Percentiles rank a stretch among this genome's conserved stretches.
Evolutionary conservation across 2,113 vertebrate species (phyloP).

Genomic region (Excalfactoria chinensis): DNA sequence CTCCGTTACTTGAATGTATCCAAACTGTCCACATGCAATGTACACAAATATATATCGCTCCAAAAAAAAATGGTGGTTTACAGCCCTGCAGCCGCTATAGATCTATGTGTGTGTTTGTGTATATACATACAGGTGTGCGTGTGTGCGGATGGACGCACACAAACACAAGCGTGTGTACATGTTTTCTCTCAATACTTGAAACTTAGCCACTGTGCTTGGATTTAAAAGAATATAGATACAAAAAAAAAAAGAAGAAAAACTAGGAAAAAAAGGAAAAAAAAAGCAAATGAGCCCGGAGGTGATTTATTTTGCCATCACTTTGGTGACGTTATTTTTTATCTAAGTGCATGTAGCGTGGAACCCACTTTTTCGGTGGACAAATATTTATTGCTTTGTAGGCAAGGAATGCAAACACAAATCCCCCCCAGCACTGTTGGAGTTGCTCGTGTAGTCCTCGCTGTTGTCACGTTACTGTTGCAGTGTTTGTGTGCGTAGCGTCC

Average conservation of each 20-base stretch:
- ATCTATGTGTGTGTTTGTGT: constrained; percentile 57
- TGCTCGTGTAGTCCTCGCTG: constrained; percentile 12
- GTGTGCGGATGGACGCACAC: not conserved
- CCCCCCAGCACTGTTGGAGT: not conserved
- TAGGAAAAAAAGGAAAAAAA: not conserved
- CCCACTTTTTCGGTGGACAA: constrained; percentile 47
- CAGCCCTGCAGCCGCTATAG: constrained; percentile 30
- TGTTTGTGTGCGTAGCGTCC: constrained; percentile 56
- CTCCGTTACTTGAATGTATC: constrained; percentile 67
- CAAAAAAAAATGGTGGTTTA: constrained; percentile 24
- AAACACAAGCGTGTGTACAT: constrained; percentile 54
- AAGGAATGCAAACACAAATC: constrained; percentile 8
- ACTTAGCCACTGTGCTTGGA: constrained; percentile 75
- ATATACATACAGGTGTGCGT: constrained; percentile 42
- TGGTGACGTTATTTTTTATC: constrained; percentile 56
- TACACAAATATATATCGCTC: constrained; percentile 32
- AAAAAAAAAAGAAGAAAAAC: not conserved
- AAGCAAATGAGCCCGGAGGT: not conserved
- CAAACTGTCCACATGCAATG: constrained; percentile 9
- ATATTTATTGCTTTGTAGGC: constrained; percentile 78
- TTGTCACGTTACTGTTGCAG: constrained; percentile 53
- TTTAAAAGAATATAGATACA: not conserved
- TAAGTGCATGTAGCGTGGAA: constrained; percentile 51
- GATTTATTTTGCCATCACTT: constrained; percentile 43
- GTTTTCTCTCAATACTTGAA: constrained; percentile 81